phyloP scores from a whole-genome alignment of 2,888 invertebrate species.

The Anaspis maculata region DNA sequence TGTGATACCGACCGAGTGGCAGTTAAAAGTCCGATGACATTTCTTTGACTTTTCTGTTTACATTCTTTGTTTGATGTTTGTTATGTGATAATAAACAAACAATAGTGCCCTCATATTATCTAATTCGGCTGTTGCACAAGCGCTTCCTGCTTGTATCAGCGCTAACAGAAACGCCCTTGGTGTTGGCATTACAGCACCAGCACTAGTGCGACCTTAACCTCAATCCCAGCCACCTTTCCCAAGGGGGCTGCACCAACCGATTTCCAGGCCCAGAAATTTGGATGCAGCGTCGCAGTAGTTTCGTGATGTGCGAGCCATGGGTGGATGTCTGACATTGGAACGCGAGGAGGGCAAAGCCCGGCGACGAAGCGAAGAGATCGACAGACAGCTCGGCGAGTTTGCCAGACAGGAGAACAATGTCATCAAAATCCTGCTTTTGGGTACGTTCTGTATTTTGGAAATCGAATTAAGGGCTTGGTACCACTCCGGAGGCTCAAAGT shows the following conservation, averaged over 20 bases:
- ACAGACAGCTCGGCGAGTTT: constrained; percentile 49
- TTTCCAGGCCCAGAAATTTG: too few relatives aligned
- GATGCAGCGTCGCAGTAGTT: background rate
- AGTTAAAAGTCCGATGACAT: background rate
- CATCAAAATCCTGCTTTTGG: constrained; percentile 54
- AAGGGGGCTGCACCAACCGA: too few relatives aligned
- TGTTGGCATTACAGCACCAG: too few relatives aligned
- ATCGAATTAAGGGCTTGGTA: too few relatives aligned
- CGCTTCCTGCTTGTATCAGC: too few relatives aligned
- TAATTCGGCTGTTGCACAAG: too few relatives aligned
- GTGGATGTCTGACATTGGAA: constrained; percentile 55
- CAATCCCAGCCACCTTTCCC: constrained; percentile 56
- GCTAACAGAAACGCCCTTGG: too few relatives aligned
- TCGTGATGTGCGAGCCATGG: constrained; percentile 45
- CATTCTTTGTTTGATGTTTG: constrained; percentile 1
- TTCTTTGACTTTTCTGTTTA: constrained; percentile 2
- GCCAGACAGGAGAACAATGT: constrained; percentile 53
- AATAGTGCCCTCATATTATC: background rate
- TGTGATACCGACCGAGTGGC: too few relatives aligned
- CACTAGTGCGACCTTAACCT: too few relatives aligned
- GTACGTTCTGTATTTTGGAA: too few relatives aligned
- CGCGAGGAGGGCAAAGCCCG: constrained; percentile 52
- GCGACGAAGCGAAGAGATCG: constrained; percentile 53
- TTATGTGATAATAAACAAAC: background rate
- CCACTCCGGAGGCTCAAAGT: too few relatives aligned